Evolutionary conservation across 2,888 invertebrate species (phyloP).

Genomic region (Cephus spinipes): DNA sequence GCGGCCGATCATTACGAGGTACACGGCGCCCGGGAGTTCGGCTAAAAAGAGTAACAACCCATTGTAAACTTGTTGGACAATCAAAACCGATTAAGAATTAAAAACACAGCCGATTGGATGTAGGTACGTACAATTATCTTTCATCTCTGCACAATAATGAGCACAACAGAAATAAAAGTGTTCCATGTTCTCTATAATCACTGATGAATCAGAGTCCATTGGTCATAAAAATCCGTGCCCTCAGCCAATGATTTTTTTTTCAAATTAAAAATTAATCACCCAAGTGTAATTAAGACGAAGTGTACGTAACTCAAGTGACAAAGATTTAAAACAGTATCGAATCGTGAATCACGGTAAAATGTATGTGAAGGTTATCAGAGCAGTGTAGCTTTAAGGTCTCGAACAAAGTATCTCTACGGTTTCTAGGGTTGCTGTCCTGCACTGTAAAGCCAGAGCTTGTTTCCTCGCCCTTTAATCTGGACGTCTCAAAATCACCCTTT

Average conservation of each 20-base stretch:
- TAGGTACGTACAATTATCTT: background rate
- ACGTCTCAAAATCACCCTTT: background rate
- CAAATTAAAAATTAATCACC: background rate
- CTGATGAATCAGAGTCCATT: background rate
- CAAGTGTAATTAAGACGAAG: background rate
- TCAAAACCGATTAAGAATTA: background rate
- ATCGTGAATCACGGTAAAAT: background rate
- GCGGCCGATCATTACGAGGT: conserved; percentile 58
- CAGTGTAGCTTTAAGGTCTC: background rate
- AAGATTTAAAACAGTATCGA: background rate
- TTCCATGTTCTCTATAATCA: background rate
- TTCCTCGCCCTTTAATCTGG: background rate
- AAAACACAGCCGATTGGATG: background rate
- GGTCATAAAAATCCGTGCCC: background rate
- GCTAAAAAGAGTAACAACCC: background rate
- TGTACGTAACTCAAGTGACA: background rate
- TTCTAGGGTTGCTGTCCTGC: background rate
- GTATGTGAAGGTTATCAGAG: background rate
- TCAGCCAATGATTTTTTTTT: background rate
- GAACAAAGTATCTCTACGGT: background rate
- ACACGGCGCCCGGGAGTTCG: conserved; percentile 38
- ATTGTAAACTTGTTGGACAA: background rate
- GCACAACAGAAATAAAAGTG: background rate
- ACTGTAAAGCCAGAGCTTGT: background rate
- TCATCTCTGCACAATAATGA: background rate